A percentile compares a stretch with the other conserved stretches of the same genome.
These are phyloP conservation scores for Machimus atricapillus DNA, from an alignment of 2,888 invertebrate genomes.

Conservation along the genomic window DNA sequence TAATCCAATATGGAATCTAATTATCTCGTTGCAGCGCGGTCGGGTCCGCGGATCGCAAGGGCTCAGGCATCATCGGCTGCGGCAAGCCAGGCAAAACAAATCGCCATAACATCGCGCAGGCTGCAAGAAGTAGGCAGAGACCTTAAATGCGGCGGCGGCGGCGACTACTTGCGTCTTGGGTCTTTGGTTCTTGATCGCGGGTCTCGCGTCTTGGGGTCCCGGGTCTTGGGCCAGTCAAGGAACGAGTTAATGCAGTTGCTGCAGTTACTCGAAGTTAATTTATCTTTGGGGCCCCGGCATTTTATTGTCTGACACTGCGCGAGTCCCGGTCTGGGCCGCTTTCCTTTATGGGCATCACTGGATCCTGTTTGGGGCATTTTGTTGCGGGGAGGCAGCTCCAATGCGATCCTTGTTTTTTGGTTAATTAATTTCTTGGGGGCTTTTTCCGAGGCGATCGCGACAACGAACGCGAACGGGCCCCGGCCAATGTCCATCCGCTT, in stretches of 20 bases:
- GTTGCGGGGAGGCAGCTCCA: neutral
- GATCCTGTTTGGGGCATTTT: constrained; percentile 29
- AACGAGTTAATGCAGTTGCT: constrained; percentile 36
- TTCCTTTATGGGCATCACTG: constrained; percentile 32
- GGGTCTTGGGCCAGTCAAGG: neutral
- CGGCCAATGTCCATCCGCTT: constrained; percentile 1
- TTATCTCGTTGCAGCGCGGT: constrained; percentile 48
- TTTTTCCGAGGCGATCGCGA: constrained; percentile 33
- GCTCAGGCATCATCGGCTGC: constrained; percentile 8
- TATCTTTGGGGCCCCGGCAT: constrained; percentile 32
- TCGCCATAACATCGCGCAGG: constrained; percentile 30
- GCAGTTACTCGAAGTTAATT: constrained; percentile 34
- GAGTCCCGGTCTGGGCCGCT: constrained; percentile 12
- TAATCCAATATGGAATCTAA: constrained; percentile 52
- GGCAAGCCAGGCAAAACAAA: constrained; percentile 37
- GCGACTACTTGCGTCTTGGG: neutral
- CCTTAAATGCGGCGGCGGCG: constrained; percentile 1
- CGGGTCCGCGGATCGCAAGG: constrained; percentile 19
- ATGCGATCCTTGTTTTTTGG: constrained; percentile 25
- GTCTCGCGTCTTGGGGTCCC: neutral
- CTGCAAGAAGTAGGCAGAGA: constrained; percentile 30
- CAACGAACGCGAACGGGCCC: constrained; percentile 1
- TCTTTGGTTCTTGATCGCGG: neutral
- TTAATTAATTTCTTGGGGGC: constrained; percentile 39
- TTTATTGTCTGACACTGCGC: constrained; percentile 41